Conservation (phyloP, 1,140 invertebrate genomes). For the Drosophila aff. region DNA sequence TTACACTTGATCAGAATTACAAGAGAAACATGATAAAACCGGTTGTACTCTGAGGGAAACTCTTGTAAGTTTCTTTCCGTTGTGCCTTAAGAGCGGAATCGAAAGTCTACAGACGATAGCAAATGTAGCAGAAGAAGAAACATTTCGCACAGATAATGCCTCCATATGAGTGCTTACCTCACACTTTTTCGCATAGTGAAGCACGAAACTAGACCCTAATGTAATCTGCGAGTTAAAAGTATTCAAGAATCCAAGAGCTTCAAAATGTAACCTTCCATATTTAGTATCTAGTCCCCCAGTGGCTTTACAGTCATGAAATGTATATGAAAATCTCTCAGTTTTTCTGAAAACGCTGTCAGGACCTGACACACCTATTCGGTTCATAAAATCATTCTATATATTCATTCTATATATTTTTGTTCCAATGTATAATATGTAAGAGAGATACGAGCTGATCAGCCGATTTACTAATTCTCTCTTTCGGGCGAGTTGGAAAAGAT, state of each 20-base stretch:
- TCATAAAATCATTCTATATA: not conserved
- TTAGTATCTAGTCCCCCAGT: not conserved
- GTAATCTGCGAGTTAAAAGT: not conserved
- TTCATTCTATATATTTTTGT: no score
- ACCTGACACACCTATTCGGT: not conserved
- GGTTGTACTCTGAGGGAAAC: no score
- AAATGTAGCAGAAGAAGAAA: no score
- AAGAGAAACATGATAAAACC: no score
- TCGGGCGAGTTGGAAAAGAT: slow-evolving; percentile 1
- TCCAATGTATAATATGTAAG: slow-evolving; percentile 15
- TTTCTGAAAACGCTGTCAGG: not conserved
- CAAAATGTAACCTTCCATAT: no score
- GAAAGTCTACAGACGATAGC: no score
- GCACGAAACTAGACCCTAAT: not conserved
- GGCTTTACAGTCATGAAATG: not conserved
- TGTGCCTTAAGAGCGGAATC: no score
- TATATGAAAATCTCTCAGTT: not conserved
- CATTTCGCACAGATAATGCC: no score
- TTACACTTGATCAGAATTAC: no score
- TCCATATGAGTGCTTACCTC: no score
- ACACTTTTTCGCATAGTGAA: no score
- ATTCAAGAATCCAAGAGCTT: not conserved
- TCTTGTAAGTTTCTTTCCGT: no score
- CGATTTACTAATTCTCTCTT: not conserved
- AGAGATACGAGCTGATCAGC: not conserved